Conservation (phyloP, 1,140 invertebrate genomes). For the Cepaea nemoralis region DNA sequence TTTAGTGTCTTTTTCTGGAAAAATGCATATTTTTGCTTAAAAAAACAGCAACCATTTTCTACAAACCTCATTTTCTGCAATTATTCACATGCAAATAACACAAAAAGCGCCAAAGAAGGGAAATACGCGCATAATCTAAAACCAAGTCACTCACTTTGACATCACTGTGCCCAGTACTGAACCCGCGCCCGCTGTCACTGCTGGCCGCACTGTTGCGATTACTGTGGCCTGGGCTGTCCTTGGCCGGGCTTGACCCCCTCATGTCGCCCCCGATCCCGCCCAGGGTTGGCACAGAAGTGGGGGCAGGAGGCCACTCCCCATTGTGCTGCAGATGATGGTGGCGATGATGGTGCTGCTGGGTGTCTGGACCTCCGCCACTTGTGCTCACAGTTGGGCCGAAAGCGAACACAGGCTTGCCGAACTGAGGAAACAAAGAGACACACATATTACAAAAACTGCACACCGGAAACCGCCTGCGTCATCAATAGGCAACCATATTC, state of each 20-base stretch:
- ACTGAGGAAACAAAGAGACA: constrained; percentile 29
- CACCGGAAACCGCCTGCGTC: no score
- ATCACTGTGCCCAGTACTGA: constrained; percentile 72
- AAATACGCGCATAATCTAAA: no score
- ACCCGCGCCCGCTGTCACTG: constrained; percentile 91
- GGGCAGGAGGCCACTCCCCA: constrained; percentile 43
- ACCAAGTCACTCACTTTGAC: constrained; percentile 53
- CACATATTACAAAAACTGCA: background rate
- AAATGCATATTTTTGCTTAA: no score
- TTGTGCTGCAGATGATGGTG: constrained; percentile 35
- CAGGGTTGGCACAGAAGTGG: constrained; percentile 27
- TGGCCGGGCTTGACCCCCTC: constrained; percentile 84
- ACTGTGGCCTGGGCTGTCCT: constrained; percentile 89
- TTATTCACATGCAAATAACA: no score
- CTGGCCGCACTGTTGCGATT: constrained; percentile 85
- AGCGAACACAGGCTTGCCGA: constrained; percentile 29
- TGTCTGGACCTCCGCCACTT: background rate
- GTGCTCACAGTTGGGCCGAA: constrained; percentile 24
- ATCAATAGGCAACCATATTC: no score
- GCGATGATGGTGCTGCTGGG: background rate
- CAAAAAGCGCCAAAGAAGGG: no score
- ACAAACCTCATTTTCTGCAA: no score
- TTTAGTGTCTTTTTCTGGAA: no score
- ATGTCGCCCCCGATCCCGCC: constrained; percentile 50
- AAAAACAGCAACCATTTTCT: no score